phyloP scores from a whole-genome alignment of 2,888 invertebrate genomes.

The Sericinus montela region DNA sequence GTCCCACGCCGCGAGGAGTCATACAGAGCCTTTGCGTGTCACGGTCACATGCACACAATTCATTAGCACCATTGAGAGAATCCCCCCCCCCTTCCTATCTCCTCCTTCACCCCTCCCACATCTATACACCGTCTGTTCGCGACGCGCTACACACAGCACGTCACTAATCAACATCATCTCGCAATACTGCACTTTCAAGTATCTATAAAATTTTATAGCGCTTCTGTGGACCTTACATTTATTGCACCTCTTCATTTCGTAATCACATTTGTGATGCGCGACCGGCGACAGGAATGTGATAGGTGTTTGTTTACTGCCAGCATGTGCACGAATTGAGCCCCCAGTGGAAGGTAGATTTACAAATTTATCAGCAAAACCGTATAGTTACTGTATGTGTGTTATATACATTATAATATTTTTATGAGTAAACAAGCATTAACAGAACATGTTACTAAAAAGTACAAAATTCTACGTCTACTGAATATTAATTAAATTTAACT shows the following conservation, averaged over 20 bases:
- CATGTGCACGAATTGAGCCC: conserved; percentile 3
- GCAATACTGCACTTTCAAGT: conserved; percentile 7
- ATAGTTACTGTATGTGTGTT: no score
- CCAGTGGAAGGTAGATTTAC: no score
- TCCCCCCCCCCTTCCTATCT: background rate
- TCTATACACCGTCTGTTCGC: background rate
- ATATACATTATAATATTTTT: no score
- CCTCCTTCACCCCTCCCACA: background rate
- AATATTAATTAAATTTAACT: no score
- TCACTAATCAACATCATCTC: conserved; percentile 6
- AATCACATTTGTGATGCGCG: conserved; percentile 10
- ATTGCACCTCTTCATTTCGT: conserved; percentile 7
- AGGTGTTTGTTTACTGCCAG: conserved; percentile 5
- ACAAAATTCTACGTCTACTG: no score
- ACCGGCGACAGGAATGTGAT: conserved; percentile 3
- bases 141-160: background rate
- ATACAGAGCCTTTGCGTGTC: background rate
- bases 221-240: background rate
- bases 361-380: no score
- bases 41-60: conserved; percentile 4
- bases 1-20: background rate
- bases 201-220: background rate
- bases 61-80: conserved; percentile 12
- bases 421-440: no score
- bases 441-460: no score